These are phyloP conservation scores for Podotricha telesiphe DNA, from an alignment of 2,888 invertebrate species.

Conservation along the genomic window DNA sequence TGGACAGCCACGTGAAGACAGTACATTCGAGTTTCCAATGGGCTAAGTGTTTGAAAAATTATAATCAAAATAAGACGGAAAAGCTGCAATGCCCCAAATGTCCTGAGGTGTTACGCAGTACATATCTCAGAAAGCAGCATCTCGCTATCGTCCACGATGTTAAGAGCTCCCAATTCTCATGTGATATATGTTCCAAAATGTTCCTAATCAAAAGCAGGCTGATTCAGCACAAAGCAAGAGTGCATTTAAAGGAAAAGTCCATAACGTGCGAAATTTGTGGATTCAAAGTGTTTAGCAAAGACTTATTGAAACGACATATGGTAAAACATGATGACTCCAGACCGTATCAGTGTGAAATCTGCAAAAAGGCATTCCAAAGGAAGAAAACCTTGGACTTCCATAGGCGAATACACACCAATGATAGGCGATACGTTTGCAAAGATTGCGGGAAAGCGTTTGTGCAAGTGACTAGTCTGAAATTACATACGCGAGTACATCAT, in stretches of 20 bases:
- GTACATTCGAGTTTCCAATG: slow-evolving; percentile 55
- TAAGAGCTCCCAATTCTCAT: slow-evolving; percentile 61
- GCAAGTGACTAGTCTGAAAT: slow-evolving; percentile 82
- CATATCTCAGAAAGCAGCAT: slow-evolving; percentile 65
- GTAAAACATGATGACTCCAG: slow-evolving; percentile 82
- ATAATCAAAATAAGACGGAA: slow-evolving; percentile 24
- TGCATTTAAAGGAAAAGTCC: slow-evolving; percentile 66
- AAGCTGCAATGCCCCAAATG: slow-evolving; percentile 62
- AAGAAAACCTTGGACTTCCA: slow-evolving; percentile 82
- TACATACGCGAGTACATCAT: slow-evolving; percentile 81
- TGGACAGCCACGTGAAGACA: slow-evolving; percentile 60
- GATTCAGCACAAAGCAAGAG: slow-evolving; percentile 60
- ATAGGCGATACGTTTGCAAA: slow-evolving; percentile 78
- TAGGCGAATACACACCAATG: slow-evolving; percentile 81
- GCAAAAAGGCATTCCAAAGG: slow-evolving; percentile 84
- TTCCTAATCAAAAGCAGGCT: slow-evolving; percentile 62
- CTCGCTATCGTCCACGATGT: slow-evolving; percentile 66
- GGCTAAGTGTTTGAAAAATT: slow-evolving; percentile 40
- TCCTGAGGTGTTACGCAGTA: slow-evolving; percentile 58
- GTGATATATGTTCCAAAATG: slow-evolving; percentile 62
- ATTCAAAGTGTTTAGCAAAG: slow-evolving; percentile 67
- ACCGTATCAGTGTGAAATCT: slow-evolving; percentile 82
- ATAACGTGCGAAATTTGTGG: slow-evolving; percentile 68
- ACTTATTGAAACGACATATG: slow-evolving; percentile 79
- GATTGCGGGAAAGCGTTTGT: slow-evolving; percentile 83